Evolutionary conservation across 2,888 invertebrate species (phyloP), one percentile per base, ranked within the genome.

Genomic region (Athrips mouffetella): DNA sequence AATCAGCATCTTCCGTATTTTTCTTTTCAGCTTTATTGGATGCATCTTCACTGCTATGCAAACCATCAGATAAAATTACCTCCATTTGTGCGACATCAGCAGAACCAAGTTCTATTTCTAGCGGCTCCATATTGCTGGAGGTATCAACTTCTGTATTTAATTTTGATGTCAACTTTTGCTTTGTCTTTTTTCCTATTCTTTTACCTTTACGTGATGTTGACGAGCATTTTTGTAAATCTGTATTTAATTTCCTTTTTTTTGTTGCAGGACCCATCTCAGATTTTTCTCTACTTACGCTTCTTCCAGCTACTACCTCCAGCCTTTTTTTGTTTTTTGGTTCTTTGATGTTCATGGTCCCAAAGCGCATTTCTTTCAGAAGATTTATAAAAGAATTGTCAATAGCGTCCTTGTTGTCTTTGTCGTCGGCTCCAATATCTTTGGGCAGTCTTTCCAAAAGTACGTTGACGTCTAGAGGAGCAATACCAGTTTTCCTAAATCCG

Each of bases 231-330:
- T 31, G 31, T 31, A 7, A 3, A 31, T 7, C n/a, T 41, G 15
- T 23, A 13, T 13, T 5, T 27, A n/a, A 41, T 41, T 6, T 41
- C 27, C 7, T 23, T 23, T 7, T 41, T 41, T 13, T 35, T 35
- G 4, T 35, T 35, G 13, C 18, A 13, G 6, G 13, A 4, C 4
- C 35, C 18, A 7, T 20, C 4, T 39, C 39, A 20, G 21, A 6
- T 39, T 39, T 21, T 21, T 39, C 39, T 10, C 39, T 21, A 39
- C 39, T 39, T n/a, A 39, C 39, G n/a, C 39, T 39, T 39, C 8
- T 39, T 4, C 39, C 21, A 20, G 39, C 20, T 39, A 39, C 39
- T 20, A 21, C 39, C 4, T 39, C 39, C 11, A 39, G 11, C n/a
- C 21, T 39, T 11, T n/a, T 39, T 15, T 39, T 21, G 4, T 21